Evolutionary conservation across 1,140 invertebrate genomes (phyloP), one percentile per base, ranked within the genome.

Genomic region (Armadillidium nasatum): DNA sequence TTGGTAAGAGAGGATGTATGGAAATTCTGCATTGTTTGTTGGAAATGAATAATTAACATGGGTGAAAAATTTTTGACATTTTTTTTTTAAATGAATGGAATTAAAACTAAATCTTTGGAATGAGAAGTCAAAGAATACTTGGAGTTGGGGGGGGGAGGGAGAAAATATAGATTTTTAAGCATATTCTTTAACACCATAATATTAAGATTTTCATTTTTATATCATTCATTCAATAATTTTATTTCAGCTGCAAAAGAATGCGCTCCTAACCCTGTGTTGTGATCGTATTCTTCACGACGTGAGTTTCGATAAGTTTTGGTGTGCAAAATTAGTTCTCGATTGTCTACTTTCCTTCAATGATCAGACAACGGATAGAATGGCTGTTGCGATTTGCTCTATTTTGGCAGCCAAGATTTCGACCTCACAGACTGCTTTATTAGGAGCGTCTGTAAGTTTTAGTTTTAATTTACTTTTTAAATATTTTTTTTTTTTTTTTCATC

Each of bases 301-400:
- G n/a, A 86, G 87, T 70, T 93, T 93, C 85, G 90, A 93, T 82
- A 88, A 90, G 79, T 92, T 88, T 80, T 87, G 89, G 70, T 93
- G 91, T 84, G 91, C 91, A 6, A 87, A 87, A 82, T 86, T 92
- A 67, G 92, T 93, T n/a, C 87, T 93, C 86, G 90, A 93, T 82
- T 91, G 89, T 82, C 84, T 93, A 2, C 91, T 90, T 81, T 84
- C 87, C 7, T 93, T 92, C 83, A 88, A 91, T 69, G 91, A 93
- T 82, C 83, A 88, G 10, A 89, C 90, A 46, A 92, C 92, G 89
- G 91, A 91, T 82, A 86, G 92, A 72, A 93, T 94, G 91, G 91
- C 90, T 60, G 91, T 93, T 15, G 92, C 92, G 3, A 93, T 94
- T 78, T 92, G 91, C 82, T 92, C 91, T 73, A 93, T 93, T 77